Percentiles rank a stretch among this genome's conserved stretches.
Conservation (phyloP, 2,888 invertebrate genomes). For the Lordiphosa andalusiaca region DNA sequence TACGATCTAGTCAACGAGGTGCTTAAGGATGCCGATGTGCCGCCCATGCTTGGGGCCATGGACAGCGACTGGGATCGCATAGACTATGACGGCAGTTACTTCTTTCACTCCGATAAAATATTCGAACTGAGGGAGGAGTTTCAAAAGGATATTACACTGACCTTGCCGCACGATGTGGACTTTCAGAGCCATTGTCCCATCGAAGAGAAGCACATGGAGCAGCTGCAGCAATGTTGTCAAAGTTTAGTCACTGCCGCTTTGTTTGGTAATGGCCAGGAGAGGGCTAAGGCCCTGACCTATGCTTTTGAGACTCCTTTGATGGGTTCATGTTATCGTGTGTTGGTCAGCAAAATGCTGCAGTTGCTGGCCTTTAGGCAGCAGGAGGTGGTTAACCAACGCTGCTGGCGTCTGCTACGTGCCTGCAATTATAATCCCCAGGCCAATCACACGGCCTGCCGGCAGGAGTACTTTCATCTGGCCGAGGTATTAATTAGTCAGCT, state of each 20-base stretch:
- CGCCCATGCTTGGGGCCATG: conserved; percentile 78
- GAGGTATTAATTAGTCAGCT: conserved; percentile 78
- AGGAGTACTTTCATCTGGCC: conserved; percentile 77
- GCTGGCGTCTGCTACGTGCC: conserved; percentile 77
- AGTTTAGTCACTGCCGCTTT: conserved; percentile 75
- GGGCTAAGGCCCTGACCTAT: conserved; percentile 58
- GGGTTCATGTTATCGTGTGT: conserved; percentile 75
- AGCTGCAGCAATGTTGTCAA: conserved; percentile 69
- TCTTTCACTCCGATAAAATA: conserved; percentile 77
- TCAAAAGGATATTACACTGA: conserved; percentile 69
- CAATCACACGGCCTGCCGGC: conserved; percentile 70
- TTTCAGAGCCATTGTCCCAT: conserved; percentile 71
- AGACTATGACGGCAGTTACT: conserved; percentile 78
- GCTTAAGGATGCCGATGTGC: conserved; percentile 78
- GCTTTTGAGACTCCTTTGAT: conserved; percentile 75
- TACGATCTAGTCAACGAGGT: conserved; percentile 80
- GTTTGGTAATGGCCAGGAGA: conserved; percentile 65
- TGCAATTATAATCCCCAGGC: conserved; percentile 74
- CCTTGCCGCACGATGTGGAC: conserved; percentile 59
- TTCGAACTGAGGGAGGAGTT: conserved; percentile 79
- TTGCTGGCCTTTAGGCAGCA: conserved; percentile 78
- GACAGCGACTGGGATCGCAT: conserved; percentile 79
- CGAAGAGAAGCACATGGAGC: conserved; percentile 70
- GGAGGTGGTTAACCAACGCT: conserved; percentile 70
- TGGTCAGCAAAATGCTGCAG: conserved; percentile 77